These are phyloP conservation scores for Platerodrilus igneus DNA, from an alignment of 2,888 invertebrate species.

Conservation along the genomic window DNA sequence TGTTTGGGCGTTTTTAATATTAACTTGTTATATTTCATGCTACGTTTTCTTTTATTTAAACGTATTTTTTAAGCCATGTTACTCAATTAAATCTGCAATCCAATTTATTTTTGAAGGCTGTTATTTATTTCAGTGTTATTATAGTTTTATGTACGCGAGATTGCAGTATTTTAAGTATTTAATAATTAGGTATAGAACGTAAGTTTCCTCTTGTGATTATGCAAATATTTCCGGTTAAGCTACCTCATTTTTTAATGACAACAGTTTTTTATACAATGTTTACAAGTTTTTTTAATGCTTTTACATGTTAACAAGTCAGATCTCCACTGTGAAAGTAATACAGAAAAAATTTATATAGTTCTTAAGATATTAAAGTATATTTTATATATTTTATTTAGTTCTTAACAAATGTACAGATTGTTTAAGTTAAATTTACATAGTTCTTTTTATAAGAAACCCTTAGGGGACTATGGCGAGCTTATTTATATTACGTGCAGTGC, in stretches of 20 bases:
- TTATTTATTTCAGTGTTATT: conserved; percentile 25
- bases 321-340: conserved; percentile 37
- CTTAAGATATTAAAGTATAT: conserved; percentile 31
- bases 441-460: conserved; percentile 31
- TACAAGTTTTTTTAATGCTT: conserved; percentile 22
- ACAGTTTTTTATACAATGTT: conserved; percentile 19
- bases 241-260: conserved; percentile 28
- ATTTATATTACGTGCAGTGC: conserved; percentile 42
- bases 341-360: conserved; percentile 42
- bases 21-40: conserved; percentile 1
- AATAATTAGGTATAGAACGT: conserved; percentile 18
- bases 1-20: conserved; percentile 10
- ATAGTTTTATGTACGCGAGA: conserved; percentile 15
- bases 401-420: conserved; percentile 36
- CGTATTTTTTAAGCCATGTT: conserved; percentile 12
- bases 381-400: conserved; percentile 32
- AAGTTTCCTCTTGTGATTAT: conserved; percentile 21
- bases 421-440: conserved; percentile 31
- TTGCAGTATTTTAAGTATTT: conserved; percentile 17
- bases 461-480: conserved; percentile 42
- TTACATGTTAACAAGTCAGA: conserved; percentile 26
- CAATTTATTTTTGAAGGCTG: conserved; percentile 21
- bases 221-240: conserved; percentile 23
- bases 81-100: conserved; percentile 15
- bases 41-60: conserved; percentile 10